Percentiles rank a stretch among this genome's conserved stretches.
phyloP scores from a whole-genome alignment of 1,140 invertebrate species.

The Pseudomyrmex sp. region DNA sequence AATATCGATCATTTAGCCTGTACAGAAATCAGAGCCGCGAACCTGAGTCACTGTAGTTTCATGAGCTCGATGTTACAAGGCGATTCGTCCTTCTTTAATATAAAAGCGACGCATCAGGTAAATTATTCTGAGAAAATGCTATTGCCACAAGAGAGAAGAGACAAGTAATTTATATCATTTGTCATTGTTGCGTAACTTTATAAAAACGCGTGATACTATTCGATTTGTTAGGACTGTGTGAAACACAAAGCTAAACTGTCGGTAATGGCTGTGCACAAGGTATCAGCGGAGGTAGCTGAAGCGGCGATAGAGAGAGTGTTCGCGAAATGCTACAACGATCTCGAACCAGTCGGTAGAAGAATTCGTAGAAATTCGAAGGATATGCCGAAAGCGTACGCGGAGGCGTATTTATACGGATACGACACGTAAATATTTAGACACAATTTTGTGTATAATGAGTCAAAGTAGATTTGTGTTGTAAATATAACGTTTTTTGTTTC shows the following conservation, averaged over 20 bases:
- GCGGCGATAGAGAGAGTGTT: constrained; percentile 95
- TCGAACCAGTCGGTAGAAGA: constrained; percentile 96
- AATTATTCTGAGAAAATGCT: constrained; percentile 43
- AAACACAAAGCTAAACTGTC: constrained; percentile 94
- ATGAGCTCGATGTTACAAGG: constrained; percentile 92
- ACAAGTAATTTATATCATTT: too few species aligned
- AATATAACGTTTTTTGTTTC: background rate
- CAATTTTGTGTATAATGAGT: background rate
- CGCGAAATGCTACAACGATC: constrained; percentile 95
- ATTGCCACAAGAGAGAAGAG: background rate
- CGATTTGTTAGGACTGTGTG: constrained; percentile 91
- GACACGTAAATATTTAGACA: constrained; percentile 54
- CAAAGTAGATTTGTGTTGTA: constrained; percentile 11
- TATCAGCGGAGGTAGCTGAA: constrained; percentile 90
- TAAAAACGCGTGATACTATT: constrained; percentile 29
- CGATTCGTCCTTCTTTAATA: constrained; percentile 90
- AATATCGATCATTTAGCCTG: constrained; percentile 98
- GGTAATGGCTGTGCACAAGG: constrained; percentile 92
- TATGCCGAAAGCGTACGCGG: constrained; percentile 91
- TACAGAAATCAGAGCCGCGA: constrained; percentile 96
- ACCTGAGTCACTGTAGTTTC: constrained; percentile 96
- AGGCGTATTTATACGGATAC: constrained; percentile 93
- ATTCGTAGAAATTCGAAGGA: constrained; percentile 91
- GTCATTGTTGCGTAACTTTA: background rate
- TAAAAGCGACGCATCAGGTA: constrained; percentile 91